Percentiles rank a stretch among this genome's conserved stretches.
These are phyloP conservation scores for honey bee (Apis mellifera) DNA, from an alignment of 1,140 invertebrate species.

Conservation along the genomic window DNA sequence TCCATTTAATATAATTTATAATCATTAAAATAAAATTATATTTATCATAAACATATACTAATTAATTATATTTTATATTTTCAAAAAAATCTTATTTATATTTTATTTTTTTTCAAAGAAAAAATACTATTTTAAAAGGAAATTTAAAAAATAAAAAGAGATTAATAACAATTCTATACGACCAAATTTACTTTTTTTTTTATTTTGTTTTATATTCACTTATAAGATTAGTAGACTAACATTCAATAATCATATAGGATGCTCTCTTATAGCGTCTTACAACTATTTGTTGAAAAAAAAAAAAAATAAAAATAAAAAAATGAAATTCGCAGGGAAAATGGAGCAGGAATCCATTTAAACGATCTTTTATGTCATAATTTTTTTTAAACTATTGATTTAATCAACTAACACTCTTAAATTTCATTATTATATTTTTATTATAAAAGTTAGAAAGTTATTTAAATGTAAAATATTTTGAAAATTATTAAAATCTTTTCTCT, in stretches of 20 bases:
- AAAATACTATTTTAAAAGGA: not conserved
- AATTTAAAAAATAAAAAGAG: not conserved
- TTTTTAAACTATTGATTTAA: not conserved
- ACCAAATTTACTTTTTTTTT: slow-evolving; percentile 28
- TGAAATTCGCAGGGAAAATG: slow-evolving; percentile 24
- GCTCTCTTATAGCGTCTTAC: slow-evolving; percentile 35
- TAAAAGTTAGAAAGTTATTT: not conserved
- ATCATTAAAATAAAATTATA: not conserved
- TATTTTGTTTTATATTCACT: slow-evolving; percentile 37
- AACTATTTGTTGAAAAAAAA: slow-evolving; percentile 29
- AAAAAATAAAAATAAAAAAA: not conserved
- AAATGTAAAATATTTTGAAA: not conserved
- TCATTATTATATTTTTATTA: not conserved
- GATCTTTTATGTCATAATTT: not conserved
- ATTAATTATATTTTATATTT: not conserved
- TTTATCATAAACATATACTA: not conserved
- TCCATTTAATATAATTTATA: not conserved
- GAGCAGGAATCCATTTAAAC: slow-evolving; percentile 37
- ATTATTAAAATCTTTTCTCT: not conserved
- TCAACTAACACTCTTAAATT: not conserved
- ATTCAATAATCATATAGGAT: slow-evolving; percentile 47
- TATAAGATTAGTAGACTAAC: slow-evolving; percentile 47
- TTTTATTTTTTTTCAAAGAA: not conserved
- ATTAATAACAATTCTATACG: slow-evolving; percentile 4
- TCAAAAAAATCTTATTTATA: too few species aligned